These are phyloP conservation scores for Athalia rosae DNA, from an alignment of 2,888 invertebrate genomes.

Conservation along the genomic window DNA sequence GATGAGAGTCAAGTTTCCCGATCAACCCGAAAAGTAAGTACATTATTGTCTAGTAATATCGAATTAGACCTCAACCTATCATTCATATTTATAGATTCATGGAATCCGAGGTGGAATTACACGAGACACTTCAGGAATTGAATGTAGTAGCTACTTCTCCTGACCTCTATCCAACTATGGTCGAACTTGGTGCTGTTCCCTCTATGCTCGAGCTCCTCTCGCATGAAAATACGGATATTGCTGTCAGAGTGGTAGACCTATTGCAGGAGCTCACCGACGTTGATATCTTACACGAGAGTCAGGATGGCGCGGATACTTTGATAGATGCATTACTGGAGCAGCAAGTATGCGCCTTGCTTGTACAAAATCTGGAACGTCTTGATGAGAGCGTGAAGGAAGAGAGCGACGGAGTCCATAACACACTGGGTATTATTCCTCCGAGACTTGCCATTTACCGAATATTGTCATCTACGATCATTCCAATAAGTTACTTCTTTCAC, in stretches of 20 bases:
- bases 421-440: constrained; percentile 81
- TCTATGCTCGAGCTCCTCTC: constrained; percentile 93
- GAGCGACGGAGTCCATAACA: constrained; percentile 96
- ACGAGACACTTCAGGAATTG: constrained; percentile 91
- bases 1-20: constrained; percentile 98
- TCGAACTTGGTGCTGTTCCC: constrained; percentile 91
- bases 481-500: constrained; percentile 55
- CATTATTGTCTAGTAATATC: neutral
- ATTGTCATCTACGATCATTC: constrained; percentile 17
- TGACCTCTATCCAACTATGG: constrained; percentile 93
- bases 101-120: constrained; percentile 96
- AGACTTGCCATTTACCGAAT: constrained; percentile 52
- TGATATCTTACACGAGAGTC: constrained; percentile 95
- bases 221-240: constrained; percentile 97
- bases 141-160: constrained; percentile 96
- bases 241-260: constrained; percentile 85
- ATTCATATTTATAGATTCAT: constrained; percentile 81
- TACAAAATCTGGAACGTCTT: constrained; percentile 94
- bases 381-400: constrained; percentile 96
- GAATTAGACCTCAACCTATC: too few relatives aligned
- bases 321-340: constrained; percentile 92
- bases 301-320: constrained; percentile 91
- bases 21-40: constrained; percentile 90
- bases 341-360: constrained; percentile 91
- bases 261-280: constrained; percentile 95